Evolutionary conservation across 2,113 vertebrate species (phyloP), one percentile per base, ranked within the genome.

Genomic region (Glareola pratincola): DNA sequence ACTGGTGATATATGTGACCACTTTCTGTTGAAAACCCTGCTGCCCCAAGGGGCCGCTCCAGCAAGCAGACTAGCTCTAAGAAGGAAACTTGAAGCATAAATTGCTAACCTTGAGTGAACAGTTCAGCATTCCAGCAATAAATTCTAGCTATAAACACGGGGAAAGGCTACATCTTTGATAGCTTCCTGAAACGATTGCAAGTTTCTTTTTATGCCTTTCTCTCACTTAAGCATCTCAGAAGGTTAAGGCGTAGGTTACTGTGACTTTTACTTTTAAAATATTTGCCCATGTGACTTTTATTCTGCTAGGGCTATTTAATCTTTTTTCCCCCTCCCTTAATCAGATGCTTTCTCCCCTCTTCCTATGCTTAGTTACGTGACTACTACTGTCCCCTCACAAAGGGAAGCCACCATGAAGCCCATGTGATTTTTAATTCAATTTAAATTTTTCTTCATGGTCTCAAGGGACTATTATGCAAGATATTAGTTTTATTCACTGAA

Each of bases 1-100:
- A 45, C 68, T 53, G 27, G 24, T 96, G 91, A 95, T 91, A 34
- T 92, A 91, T 95, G 74, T 48, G 60, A 82, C 57, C 66, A 82
- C 84, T 89, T 97, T 79, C 66, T 91, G 72, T 39, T 94, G 94
- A 96, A 96, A 96, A 74, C 15, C 32, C 19, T 78, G 47, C 16
- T 86, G 73, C 48, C 92, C 39, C 76, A 78, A 68, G 83, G 56
- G 92, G 19, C 68, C 60, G 45, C 48, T 96, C 34, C 64, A 81
- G 73, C 64, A 86, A 64, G 75, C 41, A 79, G n/a, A n/a, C n/a
- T 29, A 50, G n/a, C 59, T 80, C 51, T 81, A 45, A 43, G 72
- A 90, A 50, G 50, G 62, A 79, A 71, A 57, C 57, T 26, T 32
- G 36, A 68, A 80, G 37, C 34, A 81, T 88, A 88, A 90, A 92